Conservation (phyloP, 2,797 vertebrate species). For the Aeoliscus strigatus region DNA sequence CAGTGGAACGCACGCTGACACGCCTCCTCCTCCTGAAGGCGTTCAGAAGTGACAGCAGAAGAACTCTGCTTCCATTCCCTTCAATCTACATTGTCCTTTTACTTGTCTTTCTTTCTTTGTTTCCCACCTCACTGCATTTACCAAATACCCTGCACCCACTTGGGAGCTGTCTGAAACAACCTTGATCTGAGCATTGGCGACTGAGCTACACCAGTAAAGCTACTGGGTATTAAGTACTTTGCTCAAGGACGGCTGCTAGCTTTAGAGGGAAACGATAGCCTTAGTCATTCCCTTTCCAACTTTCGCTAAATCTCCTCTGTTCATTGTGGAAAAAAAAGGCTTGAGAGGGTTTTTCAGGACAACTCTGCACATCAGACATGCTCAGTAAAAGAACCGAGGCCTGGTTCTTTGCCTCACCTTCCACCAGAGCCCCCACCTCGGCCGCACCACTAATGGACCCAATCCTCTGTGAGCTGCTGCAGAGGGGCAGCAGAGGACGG, state of each 20-base stretch:
- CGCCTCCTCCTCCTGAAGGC: too few relatives aligned
- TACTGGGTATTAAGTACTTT: slow-evolving; percentile 45
- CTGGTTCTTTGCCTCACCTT: slow-evolving; percentile 22
- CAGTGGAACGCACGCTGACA: too few relatives aligned
- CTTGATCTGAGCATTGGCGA: slow-evolving; percentile 43
- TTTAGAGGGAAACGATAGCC: slow-evolving; percentile 21
- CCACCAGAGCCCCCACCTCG: slow-evolving; percentile 36
- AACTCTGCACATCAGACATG: slow-evolving; percentile 29
- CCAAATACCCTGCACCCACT: slow-evolving; percentile 19
- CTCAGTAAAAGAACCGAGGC: slow-evolving; percentile 20
- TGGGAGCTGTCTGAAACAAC: slow-evolving; percentile 34
- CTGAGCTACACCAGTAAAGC: slow-evolving; percentile 41
- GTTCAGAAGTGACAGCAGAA: too few relatives aligned
- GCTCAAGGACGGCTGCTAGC: slow-evolving; percentile 44
- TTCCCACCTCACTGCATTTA: slow-evolving; percentile 12
- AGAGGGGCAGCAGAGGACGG: slow-evolving; percentile 25
- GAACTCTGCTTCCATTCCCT: too few relatives aligned
- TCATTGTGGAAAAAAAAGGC: slow-evolving; percentile 41
- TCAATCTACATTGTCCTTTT: too few relatives aligned
- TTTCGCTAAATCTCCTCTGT: slow-evolving; percentile 27
- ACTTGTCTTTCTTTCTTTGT: slow-evolving; percentile 5
- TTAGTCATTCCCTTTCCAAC: slow-evolving; percentile 40
- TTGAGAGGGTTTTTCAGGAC: slow-evolving; percentile 40
- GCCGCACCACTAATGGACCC: slow-evolving; percentile 33
- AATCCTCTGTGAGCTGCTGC: slow-evolving; percentile 42